phyloP scores from a whole-genome alignment of 2,113 vertebrate genomes.

The Pandion haliaetus region DNA sequence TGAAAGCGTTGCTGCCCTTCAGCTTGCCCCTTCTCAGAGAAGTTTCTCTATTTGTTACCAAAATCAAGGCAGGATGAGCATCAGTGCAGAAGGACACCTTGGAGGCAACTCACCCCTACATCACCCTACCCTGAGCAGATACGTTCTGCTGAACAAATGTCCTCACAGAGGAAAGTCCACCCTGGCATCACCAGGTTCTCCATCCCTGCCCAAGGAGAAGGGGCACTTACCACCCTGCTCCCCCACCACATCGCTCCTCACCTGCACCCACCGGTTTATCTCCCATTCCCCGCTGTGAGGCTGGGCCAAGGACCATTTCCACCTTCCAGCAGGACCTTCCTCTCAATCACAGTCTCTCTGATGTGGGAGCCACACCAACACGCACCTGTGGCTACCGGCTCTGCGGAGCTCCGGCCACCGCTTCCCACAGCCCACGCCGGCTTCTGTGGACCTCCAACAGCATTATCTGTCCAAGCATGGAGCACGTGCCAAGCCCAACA shows the following conservation, averaged over 20 bases:
- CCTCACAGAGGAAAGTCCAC: not conserved
- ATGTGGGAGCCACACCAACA: no score
- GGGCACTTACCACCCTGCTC: not conserved
- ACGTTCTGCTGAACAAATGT: fast-evolving
- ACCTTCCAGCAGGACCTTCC: not conserved
- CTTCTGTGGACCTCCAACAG: not conserved
- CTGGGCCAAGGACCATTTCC: not conserved
- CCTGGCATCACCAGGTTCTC: not conserved
- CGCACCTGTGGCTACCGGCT: fast-evolving
- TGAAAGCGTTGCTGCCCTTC: not conserved
- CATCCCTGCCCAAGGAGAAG: not conserved
- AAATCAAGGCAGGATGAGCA: fast-evolving
- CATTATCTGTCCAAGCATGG: fast-evolving
- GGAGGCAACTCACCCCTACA: not conserved
- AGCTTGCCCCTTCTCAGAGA: no score
- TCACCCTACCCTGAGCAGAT: not conserved
- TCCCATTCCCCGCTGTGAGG: not conserved
- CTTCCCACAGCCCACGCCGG: not conserved
- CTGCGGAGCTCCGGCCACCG: not conserved
- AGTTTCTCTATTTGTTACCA: not conserved
- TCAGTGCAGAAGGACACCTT: not conserved
- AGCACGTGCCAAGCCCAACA: fast-evolving
- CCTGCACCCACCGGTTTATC: not conserved
- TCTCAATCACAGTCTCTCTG: not conserved
- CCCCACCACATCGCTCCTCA: no score